Evolutionary conservation across 2,113 vertebrate genomes (phyloP).

Genomic region (Rhombomys opimus): DNA sequence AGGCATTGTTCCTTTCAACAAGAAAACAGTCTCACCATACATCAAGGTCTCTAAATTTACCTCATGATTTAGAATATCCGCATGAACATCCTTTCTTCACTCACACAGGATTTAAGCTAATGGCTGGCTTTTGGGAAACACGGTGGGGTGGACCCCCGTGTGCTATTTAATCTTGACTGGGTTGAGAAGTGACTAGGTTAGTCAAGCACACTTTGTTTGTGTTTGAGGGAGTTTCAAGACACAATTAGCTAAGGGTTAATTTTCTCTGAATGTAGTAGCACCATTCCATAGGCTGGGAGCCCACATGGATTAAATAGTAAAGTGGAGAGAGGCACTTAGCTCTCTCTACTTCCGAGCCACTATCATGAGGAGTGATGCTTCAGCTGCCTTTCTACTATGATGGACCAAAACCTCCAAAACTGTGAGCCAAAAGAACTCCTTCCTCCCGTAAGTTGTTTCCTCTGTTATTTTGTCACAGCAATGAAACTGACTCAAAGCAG

Average conservation of each 20-base stretch:
- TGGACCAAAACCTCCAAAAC: background rate
- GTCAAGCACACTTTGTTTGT: background rate
- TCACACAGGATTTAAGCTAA: background rate
- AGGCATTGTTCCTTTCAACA: slow-evolving; percentile 21
- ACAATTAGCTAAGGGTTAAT: background rate
- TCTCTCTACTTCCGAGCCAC: background rate
- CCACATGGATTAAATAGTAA: background rate
- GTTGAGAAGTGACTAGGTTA: background rate
- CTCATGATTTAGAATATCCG: background rate
- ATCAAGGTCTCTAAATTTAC: background rate
- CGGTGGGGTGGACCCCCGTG: too few species aligned
- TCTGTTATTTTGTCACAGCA: background rate
- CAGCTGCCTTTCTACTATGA: background rate
- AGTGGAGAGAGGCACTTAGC: too few species aligned
- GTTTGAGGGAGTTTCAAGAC: background rate
- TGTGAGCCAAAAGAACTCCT: background rate
- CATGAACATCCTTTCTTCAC: background rate
- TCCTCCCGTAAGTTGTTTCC: too few species aligned
- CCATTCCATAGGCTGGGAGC: background rate
- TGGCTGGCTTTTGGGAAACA: background rate
- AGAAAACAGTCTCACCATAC: background rate
- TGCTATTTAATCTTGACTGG: background rate
- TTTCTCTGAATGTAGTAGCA: background rate
- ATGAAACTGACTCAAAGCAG: background rate
- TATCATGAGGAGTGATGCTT: too few species aligned